phyloP scores from a whole-genome alignment of 2,888 invertebrate genomes.

The Drosophila subquinaria region DNA sequence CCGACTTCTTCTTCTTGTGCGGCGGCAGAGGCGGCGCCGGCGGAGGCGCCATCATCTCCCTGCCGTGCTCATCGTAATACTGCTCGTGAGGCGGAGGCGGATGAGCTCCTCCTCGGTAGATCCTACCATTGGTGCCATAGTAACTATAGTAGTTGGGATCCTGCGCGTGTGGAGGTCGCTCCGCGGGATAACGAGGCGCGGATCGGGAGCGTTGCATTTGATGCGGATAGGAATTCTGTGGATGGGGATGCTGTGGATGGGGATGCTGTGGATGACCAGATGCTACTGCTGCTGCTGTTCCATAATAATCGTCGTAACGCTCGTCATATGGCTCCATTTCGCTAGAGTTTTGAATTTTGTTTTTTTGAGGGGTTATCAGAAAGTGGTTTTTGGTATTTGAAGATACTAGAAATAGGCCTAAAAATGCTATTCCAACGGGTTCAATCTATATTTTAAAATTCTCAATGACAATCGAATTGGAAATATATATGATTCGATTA shows the following conservation, averaged over 20 bases:
- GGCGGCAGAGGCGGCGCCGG: conserved; percentile 83
- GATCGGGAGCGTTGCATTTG: conserved; percentile 77
- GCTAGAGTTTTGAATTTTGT: conserved; percentile 74
- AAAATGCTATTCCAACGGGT: background rate
- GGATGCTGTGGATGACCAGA: conserved; percentile 21
- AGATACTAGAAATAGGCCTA: background rate
- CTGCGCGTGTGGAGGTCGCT: conserved; percentile 67
- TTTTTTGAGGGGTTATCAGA: conserved; percentile 48
- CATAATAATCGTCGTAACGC: conserved; percentile 83
- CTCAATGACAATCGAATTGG: background rate
- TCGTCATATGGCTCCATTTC: conserved; percentile 85
- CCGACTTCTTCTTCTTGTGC: conserved; percentile 84
- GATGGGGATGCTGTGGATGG: conserved; percentile 34
- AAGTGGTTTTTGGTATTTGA: conserved; percentile 16
- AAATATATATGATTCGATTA: background rate
- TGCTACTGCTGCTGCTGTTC: conserved; percentile 42
- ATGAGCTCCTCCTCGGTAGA: conserved; percentile 38
- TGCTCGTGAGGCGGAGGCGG: conserved; percentile 59
- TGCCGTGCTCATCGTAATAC: conserved; percentile 77
- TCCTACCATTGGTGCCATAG: conserved; percentile 55
- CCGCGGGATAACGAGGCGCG: conserved; percentile 72
- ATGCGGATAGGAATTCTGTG: conserved; percentile 48
- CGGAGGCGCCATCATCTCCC: conserved; percentile 68
- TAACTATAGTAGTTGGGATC: conserved; percentile 78
- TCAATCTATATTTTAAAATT: background rate